phyloP scores from a whole-genome alignment of 2,113 vertebrate species.

The Puma concolor region DNA sequence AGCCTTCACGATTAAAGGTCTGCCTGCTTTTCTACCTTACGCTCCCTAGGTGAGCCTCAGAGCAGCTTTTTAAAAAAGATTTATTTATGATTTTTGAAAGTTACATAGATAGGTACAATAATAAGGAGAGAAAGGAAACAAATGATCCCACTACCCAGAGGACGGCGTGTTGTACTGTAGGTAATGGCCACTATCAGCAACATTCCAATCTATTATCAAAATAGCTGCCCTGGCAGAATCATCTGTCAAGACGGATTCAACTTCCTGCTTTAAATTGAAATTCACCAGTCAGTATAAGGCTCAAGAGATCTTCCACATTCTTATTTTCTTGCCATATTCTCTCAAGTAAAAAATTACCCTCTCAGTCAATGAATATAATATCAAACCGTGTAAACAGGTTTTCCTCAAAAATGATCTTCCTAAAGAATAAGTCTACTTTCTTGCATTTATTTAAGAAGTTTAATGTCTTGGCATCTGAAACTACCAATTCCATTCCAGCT shows the following conservation, averaged over 20 bases:
- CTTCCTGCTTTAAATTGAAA: background rate
- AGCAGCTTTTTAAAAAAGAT: conserved; percentile 20
- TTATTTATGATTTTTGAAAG: conserved; percentile 50
- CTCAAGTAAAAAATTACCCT: conserved; percentile 56
- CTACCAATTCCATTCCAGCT: background rate
- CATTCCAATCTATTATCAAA: background rate
- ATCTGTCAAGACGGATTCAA: conserved; percentile 5
- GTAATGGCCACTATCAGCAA: background rate
- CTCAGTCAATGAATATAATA: background rate
- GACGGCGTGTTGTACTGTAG: background rate
- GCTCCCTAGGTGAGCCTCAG: background rate
- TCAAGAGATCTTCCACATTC: conserved; percentile 59
- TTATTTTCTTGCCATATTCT: conserved; percentile 29
- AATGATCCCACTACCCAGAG: background rate
- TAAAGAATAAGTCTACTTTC: background rate
- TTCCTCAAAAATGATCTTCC: conserved; percentile 4
- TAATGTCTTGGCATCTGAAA: background rate
- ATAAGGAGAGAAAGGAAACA: background rate
- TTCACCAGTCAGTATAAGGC: background rate
- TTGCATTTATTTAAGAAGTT: background rate
- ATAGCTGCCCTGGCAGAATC: rapidly evolving
- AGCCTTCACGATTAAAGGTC: conserved; percentile 36
- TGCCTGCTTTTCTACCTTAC: background rate
- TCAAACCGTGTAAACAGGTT: background rate
- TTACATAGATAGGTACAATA: background rate